Evolutionary conservation across 1,140 invertebrate species (phyloP), one percentile per base, ranked within the genome.

Genomic region (Leptinotarsa defecta): DNA sequence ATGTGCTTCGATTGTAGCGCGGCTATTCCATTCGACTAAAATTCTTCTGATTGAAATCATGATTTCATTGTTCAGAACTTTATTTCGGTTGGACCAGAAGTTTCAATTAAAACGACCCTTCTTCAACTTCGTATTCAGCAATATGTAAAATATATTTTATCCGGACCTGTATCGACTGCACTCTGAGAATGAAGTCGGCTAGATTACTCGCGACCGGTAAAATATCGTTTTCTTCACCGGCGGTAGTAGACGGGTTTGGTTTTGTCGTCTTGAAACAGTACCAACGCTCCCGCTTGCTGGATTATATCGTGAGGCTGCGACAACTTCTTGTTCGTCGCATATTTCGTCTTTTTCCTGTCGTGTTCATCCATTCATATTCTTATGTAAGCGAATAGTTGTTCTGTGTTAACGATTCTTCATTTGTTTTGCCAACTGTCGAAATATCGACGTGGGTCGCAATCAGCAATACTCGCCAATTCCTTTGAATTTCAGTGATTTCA

Each of bases 161-260:
- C 65, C 65, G 65, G 65, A 24, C 65, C 65, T 68, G 65, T 8
- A 27, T 68, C 27, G 43, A 19, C 19, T 68, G 65, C 24, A 24
- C 24, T 24, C 43, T 15, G 15, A 68, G 65, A 68, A 68, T n/a
- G 24, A 27, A 68, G 65, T 68, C 65, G 27, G 27, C 27, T 68
- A 22, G 65, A 43, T 68, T 34, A 24, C 43, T 34, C 65, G 65
- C 65, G 19, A 27, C 65, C 65, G 65, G 65, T 68, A 68, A 68
- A 27, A 68, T 43, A 43, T 68, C 15, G 15, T 57, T 57, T 43
- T 68, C 65, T 68, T 17, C 17, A 27, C 19, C 65, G 65, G 64
- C 5, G 64, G 64, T 65, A 65, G 64, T 68, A 24, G 65, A 68
- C 65, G 27, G 65, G 65, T 34, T 68, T 68, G 15, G 65, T 43